Evolutionary conservation across 1,140 invertebrate species (phyloP), one percentile per base, ranked within the genome.

Genomic region (Penaeus indicus): DNA sequence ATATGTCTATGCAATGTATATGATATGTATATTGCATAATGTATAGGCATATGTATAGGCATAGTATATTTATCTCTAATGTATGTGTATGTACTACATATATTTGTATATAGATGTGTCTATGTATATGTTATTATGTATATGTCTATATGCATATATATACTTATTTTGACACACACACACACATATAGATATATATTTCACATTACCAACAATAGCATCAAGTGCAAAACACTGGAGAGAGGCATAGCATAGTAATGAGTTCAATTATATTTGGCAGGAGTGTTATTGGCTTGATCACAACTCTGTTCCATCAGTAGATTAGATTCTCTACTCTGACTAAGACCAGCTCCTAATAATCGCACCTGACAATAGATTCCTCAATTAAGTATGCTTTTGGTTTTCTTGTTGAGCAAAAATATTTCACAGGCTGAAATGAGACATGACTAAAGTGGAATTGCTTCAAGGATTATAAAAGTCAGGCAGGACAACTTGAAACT

Each of bases 221-320:
- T 97, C 95, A 87, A 97, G 92, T 19, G 95, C 94, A 93, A 96
- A 98, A 92, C n/a, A 96, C 95, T 21, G 96, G 94, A 0, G 96
- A 93, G 22, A 98, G 92, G 94, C 94, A 92, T 98, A 32, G 96
- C 95, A 92, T 98, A 98, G 93, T 98, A 98, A 0, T 95, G 19
- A 98, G 93, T 92, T 98, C 97, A 79, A 98, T 95, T 19, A 97
- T 94, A 91, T 96, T 96, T 27, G 97, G 96, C 27, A 98, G 93
- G 5, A 95, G 94, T 0, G 94, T 94, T 8, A 96, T 94, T 7
- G 96, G 95, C 91, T 94, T 94, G 75, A 97, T 95, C 32, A 93
- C 72, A 89, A 90, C 19, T 93, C 90, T 78, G 90, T 64, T 79
- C 91, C 91, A 42, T 93, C 92, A 8, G 93, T 92, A 83, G 94